phyloP scores from a whole-genome alignment of 1,140 invertebrate species.

The Ceratosolen fusciceps region DNA sequence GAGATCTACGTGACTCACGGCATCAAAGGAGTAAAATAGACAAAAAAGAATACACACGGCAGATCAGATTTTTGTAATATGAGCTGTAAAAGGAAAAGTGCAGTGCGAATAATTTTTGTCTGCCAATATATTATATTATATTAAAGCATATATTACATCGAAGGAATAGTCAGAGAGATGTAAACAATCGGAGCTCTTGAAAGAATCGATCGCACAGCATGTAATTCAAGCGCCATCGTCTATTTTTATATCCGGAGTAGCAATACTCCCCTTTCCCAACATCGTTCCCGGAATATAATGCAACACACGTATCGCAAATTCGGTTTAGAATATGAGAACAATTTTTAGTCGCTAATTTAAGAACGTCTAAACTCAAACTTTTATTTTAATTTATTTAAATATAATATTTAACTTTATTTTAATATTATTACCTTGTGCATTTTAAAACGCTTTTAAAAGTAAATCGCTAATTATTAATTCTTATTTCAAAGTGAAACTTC shows the following conservation, averaged over 20 bases:
- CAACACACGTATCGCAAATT: constrained; percentile 24
- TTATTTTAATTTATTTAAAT: too few species aligned
- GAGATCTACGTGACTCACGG: too few species aligned
- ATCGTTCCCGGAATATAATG: constrained; percentile 31
- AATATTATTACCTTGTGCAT: too few species aligned
- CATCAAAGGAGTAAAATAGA: too few species aligned
- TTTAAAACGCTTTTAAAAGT: too few species aligned
- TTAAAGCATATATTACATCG: not conserved
- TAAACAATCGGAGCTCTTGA: constrained; percentile 28
- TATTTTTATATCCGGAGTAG: constrained; percentile 30
- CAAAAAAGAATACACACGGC: too few species aligned
- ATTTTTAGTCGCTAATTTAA: too few species aligned
- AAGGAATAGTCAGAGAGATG: not conserved
- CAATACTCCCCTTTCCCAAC: not conserved
- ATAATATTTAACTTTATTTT: too few species aligned
- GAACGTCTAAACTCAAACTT: not conserved
- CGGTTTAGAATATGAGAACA: not conserved
- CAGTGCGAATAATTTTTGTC: constrained; percentile 10
- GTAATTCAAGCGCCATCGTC: constrained; percentile 30
- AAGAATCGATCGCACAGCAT: constrained; percentile 6
- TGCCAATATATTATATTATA: too few species aligned
- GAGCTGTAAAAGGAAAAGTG: not conserved
- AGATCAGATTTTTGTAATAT: too few species aligned
- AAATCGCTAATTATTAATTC: too few species aligned
- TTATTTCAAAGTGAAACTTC: too few species aligned